Evolutionary conservation across 2,888 invertebrate species (phyloP).

Genomic region (Meiosimyza platycephala): DNA sequence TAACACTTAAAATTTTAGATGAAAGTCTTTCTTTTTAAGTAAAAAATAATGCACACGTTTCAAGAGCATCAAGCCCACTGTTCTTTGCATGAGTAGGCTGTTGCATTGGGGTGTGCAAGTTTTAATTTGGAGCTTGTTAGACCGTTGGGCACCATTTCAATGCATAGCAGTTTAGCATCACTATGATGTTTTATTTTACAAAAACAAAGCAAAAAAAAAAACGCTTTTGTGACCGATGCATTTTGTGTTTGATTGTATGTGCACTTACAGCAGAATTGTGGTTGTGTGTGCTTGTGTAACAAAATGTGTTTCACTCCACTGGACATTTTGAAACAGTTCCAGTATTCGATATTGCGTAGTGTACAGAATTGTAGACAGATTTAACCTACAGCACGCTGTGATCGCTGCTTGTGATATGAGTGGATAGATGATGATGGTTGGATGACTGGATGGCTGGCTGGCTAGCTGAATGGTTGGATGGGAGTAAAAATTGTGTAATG

Average conservation of each 20-base stretch:
- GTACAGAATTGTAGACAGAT: constrained; percentile 16
- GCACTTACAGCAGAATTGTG: background rate
- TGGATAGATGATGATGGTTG: background rate
- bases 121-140: constrained; percentile 20
- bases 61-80: too few species aligned
- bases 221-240: background rate
- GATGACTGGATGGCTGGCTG: background rate
- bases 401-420: too few species aligned
- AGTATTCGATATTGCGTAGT: constrained; percentile 8
- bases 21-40: too few species aligned
- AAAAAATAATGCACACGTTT: too few species aligned
- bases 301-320: constrained; percentile 25
- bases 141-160: constrained; percentile 21
- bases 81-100: too few species aligned
- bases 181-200: background rate
- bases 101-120: background rate
- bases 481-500: background rate
- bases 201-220: background rate
- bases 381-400: background rate
- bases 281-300: constrained; percentile 13
- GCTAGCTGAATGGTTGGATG: background rate
- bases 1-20: too few species aligned
- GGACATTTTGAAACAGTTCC: constrained; percentile 28
- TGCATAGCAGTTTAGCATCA: too few species aligned
- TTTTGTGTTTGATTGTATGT: background rate